Conservation (phyloP, 2,888 invertebrate species). For the Catocala fraxini region DNA sequence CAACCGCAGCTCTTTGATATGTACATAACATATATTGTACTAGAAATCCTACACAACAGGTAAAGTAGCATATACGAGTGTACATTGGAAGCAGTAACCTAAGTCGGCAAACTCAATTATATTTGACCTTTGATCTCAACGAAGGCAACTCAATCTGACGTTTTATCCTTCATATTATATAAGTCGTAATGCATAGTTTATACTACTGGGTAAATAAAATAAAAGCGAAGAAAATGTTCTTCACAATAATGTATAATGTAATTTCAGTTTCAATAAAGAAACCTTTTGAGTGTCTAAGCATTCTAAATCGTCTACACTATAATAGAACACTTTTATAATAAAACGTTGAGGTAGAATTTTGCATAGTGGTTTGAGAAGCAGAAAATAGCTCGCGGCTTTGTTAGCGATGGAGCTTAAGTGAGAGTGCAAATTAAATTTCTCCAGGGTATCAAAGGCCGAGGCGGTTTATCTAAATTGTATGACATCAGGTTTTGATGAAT, state of each 20-base stretch:
- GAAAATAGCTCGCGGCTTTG: constrained; percentile 55
- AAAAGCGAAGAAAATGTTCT: constrained; percentile 4
- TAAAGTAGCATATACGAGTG: constrained; percentile 29
- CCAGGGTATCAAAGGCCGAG: constrained; percentile 61
- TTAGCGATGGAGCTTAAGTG: constrained; percentile 57
- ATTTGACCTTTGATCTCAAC: constrained; percentile 68
- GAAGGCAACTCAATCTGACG: constrained; percentile 56
- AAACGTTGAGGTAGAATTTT: constrained; percentile 37
- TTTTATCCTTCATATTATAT: constrained; percentile 31
- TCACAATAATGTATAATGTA: constrained; percentile 9
- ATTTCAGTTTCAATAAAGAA: constrained; percentile 23
- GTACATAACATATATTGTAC: constrained; percentile 10
- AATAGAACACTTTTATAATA: constrained; percentile 25
- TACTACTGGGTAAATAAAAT: not conserved
- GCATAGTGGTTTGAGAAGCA: constrained; percentile 47
- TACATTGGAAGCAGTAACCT: constrained; percentile 39
- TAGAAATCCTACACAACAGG: constrained; percentile 28
- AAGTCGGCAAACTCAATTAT: constrained; percentile 67
- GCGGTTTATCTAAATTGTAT: constrained; percentile 74
- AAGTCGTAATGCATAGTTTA: not conserved
- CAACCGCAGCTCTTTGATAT: constrained; percentile 5
- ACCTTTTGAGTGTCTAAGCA: constrained; percentile 28
- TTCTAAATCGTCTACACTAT: constrained; percentile 7
- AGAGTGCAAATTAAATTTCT: constrained; percentile 77
- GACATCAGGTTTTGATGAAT: constrained; percentile 72